phyloP scores from a whole-genome alignment of 1,140 invertebrate species.

The Idris sp. region DNA sequence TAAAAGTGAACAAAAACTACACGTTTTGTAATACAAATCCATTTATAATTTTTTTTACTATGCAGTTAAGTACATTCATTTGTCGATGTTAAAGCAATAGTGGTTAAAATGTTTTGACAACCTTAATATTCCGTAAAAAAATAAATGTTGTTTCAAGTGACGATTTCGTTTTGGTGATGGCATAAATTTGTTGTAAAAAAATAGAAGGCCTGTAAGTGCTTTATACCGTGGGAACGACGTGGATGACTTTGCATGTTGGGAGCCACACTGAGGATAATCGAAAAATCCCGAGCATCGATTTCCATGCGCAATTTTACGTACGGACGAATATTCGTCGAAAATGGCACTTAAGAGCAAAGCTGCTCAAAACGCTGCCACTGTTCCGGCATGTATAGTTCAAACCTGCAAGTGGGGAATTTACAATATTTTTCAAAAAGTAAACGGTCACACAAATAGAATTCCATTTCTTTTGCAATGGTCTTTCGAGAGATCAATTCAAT shows the following conservation, averaged over 20 bases:
- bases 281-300: slow-evolving; percentile 63
- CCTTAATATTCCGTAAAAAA: slow-evolving; percentile 14
- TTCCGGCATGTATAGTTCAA: slow-evolving; percentile 35
- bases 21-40: too few relatives aligned
- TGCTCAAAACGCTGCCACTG: slow-evolving; percentile 42
- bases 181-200: slow-evolving; percentile 64
- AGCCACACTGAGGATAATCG: slow-evolving; percentile 43
- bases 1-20: too few relatives aligned
- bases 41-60: too few relatives aligned
- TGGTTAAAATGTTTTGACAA: too few relatives aligned
- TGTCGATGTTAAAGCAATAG: too few relatives aligned
- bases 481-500: slow-evolving; percentile 6
- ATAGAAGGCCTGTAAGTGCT: slow-evolving; percentile 55
- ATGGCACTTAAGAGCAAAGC: slow-evolving; percentile 57
- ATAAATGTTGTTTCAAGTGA: slow-evolving; percentile 56
- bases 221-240: slow-evolving; percentile 60
- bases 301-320: slow-evolving; percentile 56
- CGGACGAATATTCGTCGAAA: slow-evolving; percentile 52
- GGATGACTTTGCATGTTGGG: slow-evolving; percentile 34
- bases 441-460: slow-evolving; percentile 47
- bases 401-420: slow-evolving; percentile 37
- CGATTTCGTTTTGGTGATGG: slow-evolving; percentile 51
- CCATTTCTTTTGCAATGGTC: slow-evolving; percentile 27
- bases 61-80: too few relatives aligned
- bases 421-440: slow-evolving; percentile 53